Conservation (phyloP, 2,797 vertebrate genomes). For the Zalophus californianus region DNA sequence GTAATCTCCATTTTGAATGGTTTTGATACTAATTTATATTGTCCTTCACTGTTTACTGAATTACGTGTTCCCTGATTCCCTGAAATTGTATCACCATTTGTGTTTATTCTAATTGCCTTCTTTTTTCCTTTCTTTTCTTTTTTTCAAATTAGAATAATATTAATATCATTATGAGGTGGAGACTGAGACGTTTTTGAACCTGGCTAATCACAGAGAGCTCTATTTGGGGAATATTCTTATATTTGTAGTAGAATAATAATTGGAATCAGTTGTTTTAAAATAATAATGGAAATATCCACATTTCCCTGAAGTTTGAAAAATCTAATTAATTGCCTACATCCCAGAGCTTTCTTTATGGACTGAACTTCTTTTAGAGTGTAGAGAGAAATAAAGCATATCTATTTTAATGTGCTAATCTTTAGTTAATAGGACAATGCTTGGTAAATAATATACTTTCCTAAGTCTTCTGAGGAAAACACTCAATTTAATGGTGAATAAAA, state of each 20-base stretch:
- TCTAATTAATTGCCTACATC: neutral
- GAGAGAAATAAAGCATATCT: conserved; percentile 57
- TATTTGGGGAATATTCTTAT: conserved; percentile 48
- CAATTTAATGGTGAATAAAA: conserved; percentile 87
- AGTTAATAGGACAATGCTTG: conserved; percentile 84
- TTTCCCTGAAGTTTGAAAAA: conserved; percentile 34
- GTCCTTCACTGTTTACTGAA: conserved; percentile 65
- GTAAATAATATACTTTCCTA: conserved; percentile 82
- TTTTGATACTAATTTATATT: conserved; percentile 63
- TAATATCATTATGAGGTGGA: conserved; percentile 60
- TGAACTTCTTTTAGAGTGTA: neutral
- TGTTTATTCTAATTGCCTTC: conserved; percentile 63
- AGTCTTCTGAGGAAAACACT: conserved; percentile 83
- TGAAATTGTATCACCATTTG: conserved; percentile 55
- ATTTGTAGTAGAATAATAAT: conserved; percentile 39
- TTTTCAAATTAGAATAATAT: conserved; percentile 8
- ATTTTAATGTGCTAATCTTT: conserved; percentile 75
- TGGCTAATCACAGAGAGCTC: conserved; percentile 45
- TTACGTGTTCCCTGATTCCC: conserved; percentile 19
- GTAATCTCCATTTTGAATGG: conserved; percentile 61
- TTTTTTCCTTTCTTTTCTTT: conserved; percentile 15
- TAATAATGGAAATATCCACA: conserved; percentile 32
- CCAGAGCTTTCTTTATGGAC: conserved; percentile 46
- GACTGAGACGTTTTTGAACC: conserved; percentile 62
- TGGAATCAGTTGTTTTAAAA: conserved; percentile 67